A percentile compares a stretch with the other conserved stretches of the same genome.
phyloP scores from a whole-genome alignment of 2,888 invertebrate species.

The Linnaemya vulpina region DNA sequence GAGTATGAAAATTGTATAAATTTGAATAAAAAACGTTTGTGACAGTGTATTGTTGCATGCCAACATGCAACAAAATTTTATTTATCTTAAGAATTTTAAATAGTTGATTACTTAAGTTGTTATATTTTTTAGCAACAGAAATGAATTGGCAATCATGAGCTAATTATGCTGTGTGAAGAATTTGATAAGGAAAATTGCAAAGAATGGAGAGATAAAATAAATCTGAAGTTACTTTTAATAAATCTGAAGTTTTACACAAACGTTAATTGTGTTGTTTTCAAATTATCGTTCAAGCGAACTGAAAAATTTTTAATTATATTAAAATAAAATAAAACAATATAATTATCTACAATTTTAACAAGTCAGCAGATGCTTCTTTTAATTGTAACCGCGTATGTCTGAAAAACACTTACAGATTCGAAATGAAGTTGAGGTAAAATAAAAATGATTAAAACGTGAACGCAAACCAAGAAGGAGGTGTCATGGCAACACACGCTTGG shows the following conservation, averaged over 20 bases:
- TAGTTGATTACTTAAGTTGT: slow-evolving; percentile 43
- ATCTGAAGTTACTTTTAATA: not conserved
- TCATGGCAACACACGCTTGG: too few species aligned
- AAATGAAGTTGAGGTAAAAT: too few species aligned
- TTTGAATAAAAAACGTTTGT: slow-evolving; percentile 38
- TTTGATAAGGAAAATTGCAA: slow-evolving; percentile 23
- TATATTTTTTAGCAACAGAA: slow-evolving; percentile 28
- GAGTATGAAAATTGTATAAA: slow-evolving; percentile 42
- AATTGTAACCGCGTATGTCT: too few species aligned
- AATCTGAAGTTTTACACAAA: not conserved
- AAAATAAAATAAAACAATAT: not conserved
- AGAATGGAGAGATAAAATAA: not conserved
- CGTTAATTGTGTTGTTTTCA: not conserved
- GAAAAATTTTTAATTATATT: not conserved
- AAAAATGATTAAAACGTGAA: too few species aligned
- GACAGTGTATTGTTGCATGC: slow-evolving; percentile 54
- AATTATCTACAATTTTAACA: not conserved
- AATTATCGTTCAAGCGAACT: not conserved
- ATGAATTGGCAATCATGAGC: not conserved
- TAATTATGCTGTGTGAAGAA: slow-evolving; percentile 46
- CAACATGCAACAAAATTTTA: slow-evolving; percentile 64
- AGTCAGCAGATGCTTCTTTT: too few species aligned
- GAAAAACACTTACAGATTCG: too few species aligned
- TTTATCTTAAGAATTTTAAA: slow-evolving; percentile 62
- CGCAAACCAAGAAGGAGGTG: too few species aligned